A percentile compares a stretch with the other conserved stretches of the same genome.
Evolutionary conservation across 2,888 invertebrate species (phyloP).

Genomic region (Oscheius onirici): DNA sequence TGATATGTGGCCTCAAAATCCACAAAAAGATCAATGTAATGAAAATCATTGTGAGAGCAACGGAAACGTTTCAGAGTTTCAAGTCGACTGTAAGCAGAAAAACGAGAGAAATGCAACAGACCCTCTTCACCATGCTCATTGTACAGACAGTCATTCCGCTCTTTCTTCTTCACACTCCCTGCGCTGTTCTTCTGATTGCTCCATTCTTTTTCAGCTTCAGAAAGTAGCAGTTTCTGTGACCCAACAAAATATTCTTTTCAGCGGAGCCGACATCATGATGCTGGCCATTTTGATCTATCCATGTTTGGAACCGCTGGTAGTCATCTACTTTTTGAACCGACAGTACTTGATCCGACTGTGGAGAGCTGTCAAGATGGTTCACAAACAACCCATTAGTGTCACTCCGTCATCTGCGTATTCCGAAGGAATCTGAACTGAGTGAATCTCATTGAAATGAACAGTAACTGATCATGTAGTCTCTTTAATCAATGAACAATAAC

Average conservation of each 20-base stretch:
- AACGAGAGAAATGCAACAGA: slow-evolving; percentile 6
- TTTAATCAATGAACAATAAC: neutral
- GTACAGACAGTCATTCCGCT: neutral
- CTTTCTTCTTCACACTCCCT: slow-evolving; percentile 19
- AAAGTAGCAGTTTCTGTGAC: neutral
- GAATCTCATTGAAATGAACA: neutral
- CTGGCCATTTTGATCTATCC: slow-evolving; percentile 8
- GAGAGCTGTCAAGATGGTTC: neutral
- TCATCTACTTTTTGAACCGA: neutral
- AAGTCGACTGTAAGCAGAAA: neutral
- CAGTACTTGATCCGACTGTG: neutral
- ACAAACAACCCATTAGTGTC: neutral
- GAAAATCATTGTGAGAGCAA: neutral
- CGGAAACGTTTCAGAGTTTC: neutral
- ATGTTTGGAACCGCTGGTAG: slow-evolving; percentile 3
- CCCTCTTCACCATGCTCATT: slow-evolving; percentile 1
- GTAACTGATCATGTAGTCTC: neutral
- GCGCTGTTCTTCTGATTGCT: slow-evolving; percentile 7
- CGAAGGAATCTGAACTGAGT: neutral
- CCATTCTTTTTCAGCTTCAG: slow-evolving; percentile 3
- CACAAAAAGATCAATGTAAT: slow-evolving; percentile 4
- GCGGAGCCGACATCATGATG: slow-evolving; percentile 14
- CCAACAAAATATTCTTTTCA: neutral
- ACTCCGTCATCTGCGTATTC: neutral
- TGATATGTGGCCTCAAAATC: neutral